These are phyloP conservation scores for Proales similis DNA, from an alignment of 1,140 invertebrate genomes.

Conservation along the genomic window DNA sequence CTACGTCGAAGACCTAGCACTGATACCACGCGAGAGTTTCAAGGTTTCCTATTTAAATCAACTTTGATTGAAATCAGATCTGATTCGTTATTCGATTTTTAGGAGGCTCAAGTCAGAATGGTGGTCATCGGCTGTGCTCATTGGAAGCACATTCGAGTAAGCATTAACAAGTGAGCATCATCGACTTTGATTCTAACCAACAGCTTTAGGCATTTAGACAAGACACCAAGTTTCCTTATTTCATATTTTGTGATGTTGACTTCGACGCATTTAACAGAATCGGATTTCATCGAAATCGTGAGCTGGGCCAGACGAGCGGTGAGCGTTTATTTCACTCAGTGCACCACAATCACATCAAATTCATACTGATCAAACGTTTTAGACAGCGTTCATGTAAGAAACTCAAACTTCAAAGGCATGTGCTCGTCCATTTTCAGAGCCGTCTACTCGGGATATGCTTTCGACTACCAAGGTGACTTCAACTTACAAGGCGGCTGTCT, in stretches of 20 bases:
- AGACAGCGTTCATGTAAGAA: constrained; percentile 14
- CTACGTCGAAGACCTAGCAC: constrained; percentile 27
- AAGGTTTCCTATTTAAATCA: no score
- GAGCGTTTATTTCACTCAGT: background rate
- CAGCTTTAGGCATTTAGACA: constrained; percentile 8
- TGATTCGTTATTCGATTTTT: no score
- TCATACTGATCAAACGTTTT: background rate
- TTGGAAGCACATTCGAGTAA: constrained; percentile 32
- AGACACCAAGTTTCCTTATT: constrained; percentile 20
- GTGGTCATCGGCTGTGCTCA: constrained; percentile 31
- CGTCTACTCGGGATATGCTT: background rate
- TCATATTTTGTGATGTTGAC: constrained; percentile 32
- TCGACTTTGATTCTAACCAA: background rate
- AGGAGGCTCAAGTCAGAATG: constrained; percentile 23
- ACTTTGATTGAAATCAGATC: no score
- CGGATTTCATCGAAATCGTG: constrained; percentile 3
- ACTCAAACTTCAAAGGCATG: background rate
- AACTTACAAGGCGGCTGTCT: constrained; percentile 27
- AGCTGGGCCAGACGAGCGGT: background rate
- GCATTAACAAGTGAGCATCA: no score
- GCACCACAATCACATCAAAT: background rate
- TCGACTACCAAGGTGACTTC: constrained; percentile 36
- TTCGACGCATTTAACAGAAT: constrained; percentile 22
- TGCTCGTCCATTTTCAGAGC: constrained; percentile 25
- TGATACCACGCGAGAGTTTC: constrained; percentile 6